Evolutionary conservation across 2,888 invertebrate genomes (phyloP).

Genomic region (Drosophila parthenogenetica): DNA sequence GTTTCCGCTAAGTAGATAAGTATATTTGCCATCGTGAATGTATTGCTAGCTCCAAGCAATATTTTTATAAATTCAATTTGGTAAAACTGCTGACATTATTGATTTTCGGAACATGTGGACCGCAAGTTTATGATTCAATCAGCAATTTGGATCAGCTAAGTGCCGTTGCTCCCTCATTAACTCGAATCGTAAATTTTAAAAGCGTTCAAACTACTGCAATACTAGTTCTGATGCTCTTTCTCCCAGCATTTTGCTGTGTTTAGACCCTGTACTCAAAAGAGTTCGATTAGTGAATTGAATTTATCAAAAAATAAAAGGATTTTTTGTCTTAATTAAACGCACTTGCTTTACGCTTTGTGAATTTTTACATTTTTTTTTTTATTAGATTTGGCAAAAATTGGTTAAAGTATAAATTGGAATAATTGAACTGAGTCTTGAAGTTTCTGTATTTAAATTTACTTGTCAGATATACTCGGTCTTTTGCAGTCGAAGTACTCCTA

Average conservation of each 20-base stretch:
- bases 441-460: too few species aligned
- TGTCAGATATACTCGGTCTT: too few species aligned
- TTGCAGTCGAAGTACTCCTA: too few species aligned
- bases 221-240: constrained; percentile 44
- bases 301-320: too few species aligned
- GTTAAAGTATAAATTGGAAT: too few species aligned
- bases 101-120: constrained; percentile 6
- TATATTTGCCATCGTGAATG: neutral
- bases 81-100: constrained; percentile 14
- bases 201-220: constrained; percentile 49
- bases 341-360: too few species aligned
- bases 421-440: too few species aligned
- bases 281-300: neutral
- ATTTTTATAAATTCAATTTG: constrained; percentile 21
- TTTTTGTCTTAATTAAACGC: too few species aligned
- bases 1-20: neutral
- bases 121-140: constrained; percentile 52
- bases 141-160: constrained; percentile 51
- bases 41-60: neutral
- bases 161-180: constrained; percentile 59
- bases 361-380: too few species aligned
- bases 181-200: constrained; percentile 56
- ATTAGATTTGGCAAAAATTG: too few species aligned
- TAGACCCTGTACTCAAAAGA: neutral
- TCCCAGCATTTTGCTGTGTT: neutral